phyloP scores from a whole-genome alignment of 2,888 invertebrate genomes.

The Ormia ochracea region DNA sequence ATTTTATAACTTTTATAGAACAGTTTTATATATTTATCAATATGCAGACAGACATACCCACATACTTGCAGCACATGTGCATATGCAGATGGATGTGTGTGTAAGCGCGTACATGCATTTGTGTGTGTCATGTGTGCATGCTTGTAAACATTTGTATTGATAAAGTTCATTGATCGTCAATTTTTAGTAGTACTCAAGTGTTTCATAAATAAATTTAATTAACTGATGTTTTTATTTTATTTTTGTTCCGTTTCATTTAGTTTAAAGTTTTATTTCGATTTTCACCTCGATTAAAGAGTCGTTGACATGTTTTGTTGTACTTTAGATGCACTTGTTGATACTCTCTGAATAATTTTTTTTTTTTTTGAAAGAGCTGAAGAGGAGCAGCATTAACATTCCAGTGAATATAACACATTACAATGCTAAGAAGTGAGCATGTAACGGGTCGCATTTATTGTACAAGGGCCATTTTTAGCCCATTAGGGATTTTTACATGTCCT shows the following conservation, averaged over 20 bases:
- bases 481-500: too few relatives aligned
- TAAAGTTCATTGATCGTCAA: conserved; percentile 52
- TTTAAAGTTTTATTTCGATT: conserved; percentile 59
- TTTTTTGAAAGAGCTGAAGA: neutral
- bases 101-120: neutral
- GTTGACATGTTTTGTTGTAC: conserved; percentile 29
- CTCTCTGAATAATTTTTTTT: too few relatives aligned
- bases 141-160: too few relatives aligned
- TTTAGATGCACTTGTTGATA: neutral
- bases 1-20: conserved; percentile 13
- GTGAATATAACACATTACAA: too few relatives aligned
- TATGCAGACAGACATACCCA: too few relatives aligned
- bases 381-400: too few relatives aligned
- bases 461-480: too few relatives aligned
- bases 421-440: too few relatives aligned
- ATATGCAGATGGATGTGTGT: conserved; percentile 6
- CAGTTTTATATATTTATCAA: too few relatives aligned
- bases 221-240: conserved; percentile 5
- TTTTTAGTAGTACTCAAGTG: conserved; percentile 35
- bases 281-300: conserved; percentile 57
- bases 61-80: neutral
- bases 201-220: conserved; percentile 54
- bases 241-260: conserved; percentile 5
- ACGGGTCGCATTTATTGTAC: too few relatives aligned
- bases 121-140: neutral